A percentile compares a stretch with the other conserved stretches of the same genome.
Evolutionary conservation across 92 coral and sea anemone species (phyloP).

Genomic region (Siderastrea siderea): DNA sequence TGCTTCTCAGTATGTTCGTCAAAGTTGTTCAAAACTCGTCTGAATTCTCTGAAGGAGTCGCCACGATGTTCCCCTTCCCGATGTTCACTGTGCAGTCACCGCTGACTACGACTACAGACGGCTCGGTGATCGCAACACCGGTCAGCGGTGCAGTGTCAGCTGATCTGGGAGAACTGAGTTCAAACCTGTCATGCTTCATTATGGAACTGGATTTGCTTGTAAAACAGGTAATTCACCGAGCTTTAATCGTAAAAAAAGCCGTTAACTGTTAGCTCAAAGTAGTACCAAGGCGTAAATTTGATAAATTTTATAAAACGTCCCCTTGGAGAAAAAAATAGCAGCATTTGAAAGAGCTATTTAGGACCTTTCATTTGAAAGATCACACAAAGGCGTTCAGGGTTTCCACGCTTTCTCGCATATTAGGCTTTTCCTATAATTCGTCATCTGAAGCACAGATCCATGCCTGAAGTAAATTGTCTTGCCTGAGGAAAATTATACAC

Average conservation of each 20-base stretch:
- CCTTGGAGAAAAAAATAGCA: too few species aligned
- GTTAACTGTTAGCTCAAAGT: too few species aligned
- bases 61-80: constrained; percentile 92
- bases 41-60: constrained; percentile 74
- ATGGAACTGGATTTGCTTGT: constrained; percentile 96
- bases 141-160: constrained; percentile 69
- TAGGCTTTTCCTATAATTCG: too few species aligned
- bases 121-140: constrained; percentile 61
- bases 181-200: constrained; percentile 91
- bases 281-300: not conserved
- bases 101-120: constrained; percentile 44
- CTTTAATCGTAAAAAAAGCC: not conserved
- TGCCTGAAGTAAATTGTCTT: too few species aligned
- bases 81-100: constrained; percentile 61
- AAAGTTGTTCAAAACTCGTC: constrained; percentile 84
- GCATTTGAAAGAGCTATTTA: too few species aligned
- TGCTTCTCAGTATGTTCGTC: constrained; percentile 91
- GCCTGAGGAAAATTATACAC: too few species aligned
- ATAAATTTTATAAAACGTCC: not conserved
- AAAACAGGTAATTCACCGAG: constrained; percentile 79
- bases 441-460: too few species aligned
- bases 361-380: too few species aligned
- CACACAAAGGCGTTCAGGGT: too few species aligned
- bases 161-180: constrained; percentile 79
- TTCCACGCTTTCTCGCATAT: too few species aligned